Base-by-base conservation (phyloP, 2,113 vertebrate genomes). In the Takifugu flavidus region DNA sequence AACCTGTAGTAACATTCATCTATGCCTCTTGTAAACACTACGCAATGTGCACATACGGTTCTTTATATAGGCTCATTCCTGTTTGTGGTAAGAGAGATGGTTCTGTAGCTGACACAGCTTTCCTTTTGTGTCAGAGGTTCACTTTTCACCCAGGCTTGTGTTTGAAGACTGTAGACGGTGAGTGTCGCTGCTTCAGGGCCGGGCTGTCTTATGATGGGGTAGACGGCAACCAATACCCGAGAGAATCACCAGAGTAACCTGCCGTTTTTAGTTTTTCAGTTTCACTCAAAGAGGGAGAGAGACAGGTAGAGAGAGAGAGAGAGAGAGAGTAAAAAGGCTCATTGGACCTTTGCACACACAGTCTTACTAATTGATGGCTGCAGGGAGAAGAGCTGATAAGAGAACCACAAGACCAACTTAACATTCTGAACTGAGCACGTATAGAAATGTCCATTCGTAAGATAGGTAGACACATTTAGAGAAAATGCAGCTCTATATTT, bases 351-450 rank as follows among this genome's bases (percentile, higher is more conserved):
- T 61, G 61, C 76, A 79, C 83, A 86, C 59, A 62, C 53, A 4
- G 62, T 58, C 76, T 82, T 78, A 74, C 88, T 92, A 91, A 91
- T 91, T 92, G 89, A 90, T 49, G 74, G 82, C 87, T 88, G 78
- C 79, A 85, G 85, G 86, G 87, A 89, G 77, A 69, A 75, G 57
- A 65, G 72, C 77, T 80, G 64, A 80, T 79, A 62, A 82, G 74
- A 87, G 83, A 88, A 74, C 47, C 80, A 77, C 75, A 62, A 77
- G 66, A 76, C 65, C 70, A 55, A 67, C 62, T n/a, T 55, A 55
- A 64, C 34, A 20, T 45, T 67, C 51, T 29, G 29, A 50, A 70
- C 62, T 66, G 26, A 29, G 44, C 54, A 31, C 49, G 51, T 65
- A 8, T 39, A 65, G 60, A 76, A 60, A 81, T 72, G 58, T 58